These are phyloP conservation scores for Ylistrum balloti DNA, from an alignment of 1,140 invertebrate species.

Conservation along the genomic window DNA sequence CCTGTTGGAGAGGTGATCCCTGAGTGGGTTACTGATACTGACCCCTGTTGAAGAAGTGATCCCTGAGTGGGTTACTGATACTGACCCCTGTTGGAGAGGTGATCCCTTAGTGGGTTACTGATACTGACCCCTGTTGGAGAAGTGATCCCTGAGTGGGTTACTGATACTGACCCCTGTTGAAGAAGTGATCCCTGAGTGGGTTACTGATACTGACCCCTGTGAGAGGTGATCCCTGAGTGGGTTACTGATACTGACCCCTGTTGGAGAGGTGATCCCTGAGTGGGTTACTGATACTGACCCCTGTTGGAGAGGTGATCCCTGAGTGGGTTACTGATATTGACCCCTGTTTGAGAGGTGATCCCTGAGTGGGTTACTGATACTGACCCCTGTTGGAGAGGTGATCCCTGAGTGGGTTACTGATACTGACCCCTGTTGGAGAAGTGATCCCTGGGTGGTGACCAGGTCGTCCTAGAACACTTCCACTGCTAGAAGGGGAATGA, in stretches of 20 bases:
- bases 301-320: too few relatives aligned
- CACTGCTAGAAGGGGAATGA: conserved; percentile 51
- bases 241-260: background rate
- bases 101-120: too few relatives aligned
- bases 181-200: conserved; percentile 54
- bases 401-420: background rate
- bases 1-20: conserved; percentile 59
- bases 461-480: conserved; percentile 48
- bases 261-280: too few relatives aligned
- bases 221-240: too few relatives aligned
- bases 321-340: too few relatives aligned
- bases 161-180: conserved; percentile 58
- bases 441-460: conserved; percentile 47
- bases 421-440: conserved; percentile 62
- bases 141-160: background rate
- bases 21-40: background rate
- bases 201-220: background rate
- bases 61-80: too few relatives aligned
- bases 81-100: too few relatives aligned
- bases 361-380: background rate
- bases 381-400: conserved; percentile 43
- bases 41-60: too few relatives aligned
- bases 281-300: too few relatives aligned
- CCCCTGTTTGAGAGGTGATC: background rate
- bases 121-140: conserved; percentile 45